These are phyloP conservation scores for Camponotus floridanus DNA, from an alignment of 1,140 invertebrate species.

Conservation along the genomic window DNA sequence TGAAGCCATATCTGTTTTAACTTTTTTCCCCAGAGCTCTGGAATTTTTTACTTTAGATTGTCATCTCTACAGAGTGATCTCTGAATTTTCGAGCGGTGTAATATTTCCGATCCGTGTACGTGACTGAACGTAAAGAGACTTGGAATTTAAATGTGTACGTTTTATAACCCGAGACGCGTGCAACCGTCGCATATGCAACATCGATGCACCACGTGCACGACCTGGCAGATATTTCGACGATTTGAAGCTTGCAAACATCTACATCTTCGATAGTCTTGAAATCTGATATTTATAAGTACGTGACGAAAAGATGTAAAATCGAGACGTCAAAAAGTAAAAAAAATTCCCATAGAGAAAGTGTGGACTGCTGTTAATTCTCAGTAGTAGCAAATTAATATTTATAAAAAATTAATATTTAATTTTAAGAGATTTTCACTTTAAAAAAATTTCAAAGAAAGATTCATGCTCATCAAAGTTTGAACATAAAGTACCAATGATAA, in stretches of 20 bases:
- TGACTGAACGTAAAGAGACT: constrained; percentile 20
- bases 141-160: constrained; percentile 19
- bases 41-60: not conserved
- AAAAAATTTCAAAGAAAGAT: not conserved
- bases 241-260: not conserved
- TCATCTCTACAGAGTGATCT: not conserved
- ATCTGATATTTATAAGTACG: not conserved
- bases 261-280: constrained; percentile 20
- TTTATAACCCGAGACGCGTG: constrained; percentile 32
- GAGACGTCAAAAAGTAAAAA: not conserved
- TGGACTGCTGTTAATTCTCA: not conserved
- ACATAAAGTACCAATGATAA: too few species aligned
- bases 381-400: not conserved
- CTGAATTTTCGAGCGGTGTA: constrained; percentile 1
- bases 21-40: not conserved
- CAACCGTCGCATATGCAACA: constrained; percentile 15
- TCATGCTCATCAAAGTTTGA: too few species aligned
- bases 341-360: not conserved
- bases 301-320: too few species aligned
- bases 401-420: not conserved
- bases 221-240: constrained; percentile 7
- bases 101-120: constrained; percentile 23
- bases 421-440: not conserved
- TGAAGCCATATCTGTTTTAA: not conserved
- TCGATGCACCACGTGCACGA: not conserved